These are phyloP conservation scores for Drosophila nigrodunni DNA, from an alignment of 1,140 invertebrate genomes.

Conservation along the genomic window DNA sequence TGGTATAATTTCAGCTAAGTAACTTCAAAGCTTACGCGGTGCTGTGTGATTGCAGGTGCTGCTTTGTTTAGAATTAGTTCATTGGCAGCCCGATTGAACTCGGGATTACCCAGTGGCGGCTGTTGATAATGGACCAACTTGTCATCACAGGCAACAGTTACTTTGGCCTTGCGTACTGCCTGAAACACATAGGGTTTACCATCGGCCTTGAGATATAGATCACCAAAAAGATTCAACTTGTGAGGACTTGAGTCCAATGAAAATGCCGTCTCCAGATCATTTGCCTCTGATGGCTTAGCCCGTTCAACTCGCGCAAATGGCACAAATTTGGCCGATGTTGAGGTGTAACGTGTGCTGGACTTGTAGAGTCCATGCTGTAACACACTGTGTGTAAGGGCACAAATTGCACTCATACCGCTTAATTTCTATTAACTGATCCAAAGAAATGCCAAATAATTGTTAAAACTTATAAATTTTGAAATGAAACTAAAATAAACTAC, in stretches of 20 bases:
- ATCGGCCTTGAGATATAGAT: slow-evolving; percentile 92
- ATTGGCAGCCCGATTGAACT: slow-evolving; percentile 91
- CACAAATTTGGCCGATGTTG: slow-evolving; percentile 11
- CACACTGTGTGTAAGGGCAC: background rate
- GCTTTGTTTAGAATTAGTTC: slow-evolving; percentile 93
- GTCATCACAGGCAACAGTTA: slow-evolving; percentile 91
- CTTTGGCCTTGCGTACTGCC: slow-evolving; percentile 95
- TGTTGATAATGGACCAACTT: slow-evolving; percentile 97
- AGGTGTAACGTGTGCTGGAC: slow-evolving; percentile 8
- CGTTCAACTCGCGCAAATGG: slow-evolving; percentile 29
- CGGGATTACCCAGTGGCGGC: slow-evolving; percentile 89
- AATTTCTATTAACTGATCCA: background rate
- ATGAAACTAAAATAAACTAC: background rate
- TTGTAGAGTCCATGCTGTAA: slow-evolving; percentile 14
- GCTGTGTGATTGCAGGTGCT: slow-evolving; percentile 89
- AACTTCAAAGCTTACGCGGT: slow-evolving; percentile 86
- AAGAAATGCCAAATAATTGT: background rate
- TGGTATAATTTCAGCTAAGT: background rate
- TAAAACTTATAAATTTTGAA: background rate
- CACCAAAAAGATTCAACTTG: slow-evolving; percentile 36
- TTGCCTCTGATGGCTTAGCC: slow-evolving; percentile 1
- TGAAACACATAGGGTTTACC: slow-evolving; percentile 98
- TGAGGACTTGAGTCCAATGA: slow-evolving; percentile 23
- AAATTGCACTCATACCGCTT: slow-evolving; percentile 27
- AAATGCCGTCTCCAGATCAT: slow-evolving; percentile 21